A percentile compares a stretch with the other conserved stretches of the same genome.
Conservation (phyloP, 2,797 vertebrate species). For the Cossypha dichroa region DNA sequence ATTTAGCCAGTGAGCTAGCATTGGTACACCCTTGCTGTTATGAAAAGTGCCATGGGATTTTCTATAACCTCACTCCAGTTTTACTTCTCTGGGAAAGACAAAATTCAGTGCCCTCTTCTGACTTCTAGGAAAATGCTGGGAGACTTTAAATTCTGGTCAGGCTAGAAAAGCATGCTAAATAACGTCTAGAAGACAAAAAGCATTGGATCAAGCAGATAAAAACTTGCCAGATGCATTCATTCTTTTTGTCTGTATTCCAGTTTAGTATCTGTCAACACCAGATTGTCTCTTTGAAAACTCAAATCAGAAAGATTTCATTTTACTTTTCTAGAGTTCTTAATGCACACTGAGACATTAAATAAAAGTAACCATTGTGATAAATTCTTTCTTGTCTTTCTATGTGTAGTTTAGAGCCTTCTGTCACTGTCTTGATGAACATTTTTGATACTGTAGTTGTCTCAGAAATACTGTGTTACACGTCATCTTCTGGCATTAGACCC, state of each 20-base stretch:
- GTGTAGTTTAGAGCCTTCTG: background rate
- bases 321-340: background rate
- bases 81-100: background rate
- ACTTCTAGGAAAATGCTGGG: background rate
- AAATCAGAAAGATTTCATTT: background rate
- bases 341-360: background rate
- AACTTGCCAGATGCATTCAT: background rate
- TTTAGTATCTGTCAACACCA: background rate
- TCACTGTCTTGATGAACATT: background rate
- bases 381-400: background rate
- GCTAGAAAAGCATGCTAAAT: background rate
- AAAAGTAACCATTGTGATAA: background rate
- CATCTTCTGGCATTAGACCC: background rate
- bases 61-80: background rate
- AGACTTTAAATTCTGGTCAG: background rate
- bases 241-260: background rate
- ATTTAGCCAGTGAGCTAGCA: background rate
- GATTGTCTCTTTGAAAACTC: background rate
- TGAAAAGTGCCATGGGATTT: background rate
- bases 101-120: background rate
- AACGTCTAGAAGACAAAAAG: background rate
- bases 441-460: background rate
- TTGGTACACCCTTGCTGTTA: background rate
- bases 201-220: background rate
- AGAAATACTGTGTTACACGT: background rate